Base-by-base conservation (phyloP, 2,797 vertebrate species). In the Monodelphis domestica region DNA sequence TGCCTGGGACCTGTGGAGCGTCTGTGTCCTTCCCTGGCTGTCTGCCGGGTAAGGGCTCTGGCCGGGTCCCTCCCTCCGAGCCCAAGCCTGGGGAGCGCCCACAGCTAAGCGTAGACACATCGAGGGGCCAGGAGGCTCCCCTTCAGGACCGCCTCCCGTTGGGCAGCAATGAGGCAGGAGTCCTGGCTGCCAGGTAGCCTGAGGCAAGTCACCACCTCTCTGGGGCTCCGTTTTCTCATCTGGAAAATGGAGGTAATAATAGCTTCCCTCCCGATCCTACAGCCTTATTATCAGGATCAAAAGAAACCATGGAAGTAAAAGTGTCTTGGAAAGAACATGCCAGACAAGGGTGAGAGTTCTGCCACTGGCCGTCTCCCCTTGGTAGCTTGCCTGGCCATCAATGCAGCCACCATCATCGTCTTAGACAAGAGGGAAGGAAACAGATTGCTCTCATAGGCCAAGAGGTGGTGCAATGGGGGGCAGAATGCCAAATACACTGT, bases 1-100 rank as follows among this genome's bases (percentile, higher is more conserved):
- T 97, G 96, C 96, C 91, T 92, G 96, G 95, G 97, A 96, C 97
- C 97, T 97, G 97, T 94, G 87, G 93, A 97, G 95, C 97, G 96
- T 97, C 95, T 96, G 96, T 92, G 70, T 93, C 97, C 95, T 97
- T 96, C 97, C 93, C 91, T 94, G 95, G 93, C 96, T 95, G 96
- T 90, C 70, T 94, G 94, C 92, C 91, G 95, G 94, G 88, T 96
- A 94, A 91, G 95, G 94, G 95, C n/a, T 78, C 70, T 38, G 70
- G 38, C 53, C 11, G 53, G 53, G 53, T 11, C 53, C 53, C 53
- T 53, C 11, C 53, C 59, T 70, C 59, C 14, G 17, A 70, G 12
- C 15, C 59, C 59, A 2, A n/a, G 38, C 38, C 33, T 70, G 45
- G 38, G 63, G 70, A 78, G 70, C 28, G 54, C 89, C 78, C 54